Evolutionary conservation across 1,140 invertebrate genomes (phyloP), one percentile per base, ranked within the genome.

Genomic region (Heliconius hermathena): DNA sequence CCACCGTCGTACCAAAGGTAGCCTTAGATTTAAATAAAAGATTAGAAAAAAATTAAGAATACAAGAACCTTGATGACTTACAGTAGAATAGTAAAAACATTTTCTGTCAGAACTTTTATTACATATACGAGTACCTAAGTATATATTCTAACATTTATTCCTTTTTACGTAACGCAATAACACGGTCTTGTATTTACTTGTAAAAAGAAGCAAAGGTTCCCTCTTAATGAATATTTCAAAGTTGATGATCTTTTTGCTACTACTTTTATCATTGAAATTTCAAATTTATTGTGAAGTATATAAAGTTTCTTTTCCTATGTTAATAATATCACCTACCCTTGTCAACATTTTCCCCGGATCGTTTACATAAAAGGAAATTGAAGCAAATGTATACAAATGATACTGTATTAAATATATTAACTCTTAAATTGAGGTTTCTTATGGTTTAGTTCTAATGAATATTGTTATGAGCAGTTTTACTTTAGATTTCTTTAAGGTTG

Each of bases 331-430:
- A 74, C 26, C 8, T 74, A 74, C 36, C 73, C 26, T 60, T 60
- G 49, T 36, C 52, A 33, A 74, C 29, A 38, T 74, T 60, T 74
- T 26, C 73, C n/a, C 29, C 8, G 29, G 26, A 57, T 57, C 52
- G 52, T 74, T 74, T 57, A 46, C 73, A 74, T 74, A 74, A 74
- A 60, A 52, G 8, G 60, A 66, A 74, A 57, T 74, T 74, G 33
- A 38, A 57, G 73, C 5, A 74, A 57, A 74, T 60, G 73, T 74
- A 57, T 54, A 74, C 73, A 74, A 74, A 49, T 20, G 73, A 74
- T 74, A 74, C 22, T 29, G 11, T 66, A 66, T 66, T 26, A 16
- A 66, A 29, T 66, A 66, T 29, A 26, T 66, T 66, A 66, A 16
- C 5, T 66, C 11, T 3, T 16, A 66, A 66, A 26, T 26, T 26